Base-by-base conservation (phyloP, 1,140 invertebrate species). In the Heliconius melpomene region DNA sequence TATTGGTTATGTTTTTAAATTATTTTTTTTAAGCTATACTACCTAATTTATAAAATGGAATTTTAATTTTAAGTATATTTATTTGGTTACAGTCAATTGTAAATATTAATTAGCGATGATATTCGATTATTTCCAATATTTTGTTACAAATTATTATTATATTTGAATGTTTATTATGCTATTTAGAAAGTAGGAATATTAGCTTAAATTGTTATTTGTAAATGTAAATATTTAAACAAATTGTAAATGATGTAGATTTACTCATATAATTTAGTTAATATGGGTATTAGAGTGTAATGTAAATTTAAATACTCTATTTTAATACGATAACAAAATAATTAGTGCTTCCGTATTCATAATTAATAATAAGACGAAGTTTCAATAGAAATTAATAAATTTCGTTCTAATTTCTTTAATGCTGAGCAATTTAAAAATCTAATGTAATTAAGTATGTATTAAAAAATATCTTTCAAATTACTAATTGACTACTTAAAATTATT, bases 231-330 rank as follows among this genome's bases (percentile, higher is more conserved):
- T 75, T 75, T 57, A 8, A 66, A 76, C n/a, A 76, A 57, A 23
- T 66, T 66, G 60, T 66, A 66, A 66, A 66, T 66, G 36, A 40
- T 76, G 36, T 76, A 80, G 18, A 75, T 46, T 40, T 57, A 60
- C 29, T n/a, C 57, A 74, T 50, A 72, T 72, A 77, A 72, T 52
- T 72, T 74, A 81, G 75, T 70, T 52, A 3, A 74, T 81, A 57
- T 74, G 72, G 79, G 79, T 81, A 81, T 71, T 81, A 77, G 75
- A 77, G 38, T 82, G 74, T 82, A 77, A 79, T 83, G 77, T 84
- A 85, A 84, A 82, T 84, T 83, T 79, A 81, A 75, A 84, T 77
- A 75, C 46, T 79, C 73, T 79, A 82, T 79, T 79, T 82, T 79
- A 78, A 74, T 82, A 79, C 73, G 57, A 78, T 74, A 78, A 79